Evolutionary conservation across 1,140 invertebrate species (phyloP).

Genomic region (Doryteuthis pealeii): DNA sequence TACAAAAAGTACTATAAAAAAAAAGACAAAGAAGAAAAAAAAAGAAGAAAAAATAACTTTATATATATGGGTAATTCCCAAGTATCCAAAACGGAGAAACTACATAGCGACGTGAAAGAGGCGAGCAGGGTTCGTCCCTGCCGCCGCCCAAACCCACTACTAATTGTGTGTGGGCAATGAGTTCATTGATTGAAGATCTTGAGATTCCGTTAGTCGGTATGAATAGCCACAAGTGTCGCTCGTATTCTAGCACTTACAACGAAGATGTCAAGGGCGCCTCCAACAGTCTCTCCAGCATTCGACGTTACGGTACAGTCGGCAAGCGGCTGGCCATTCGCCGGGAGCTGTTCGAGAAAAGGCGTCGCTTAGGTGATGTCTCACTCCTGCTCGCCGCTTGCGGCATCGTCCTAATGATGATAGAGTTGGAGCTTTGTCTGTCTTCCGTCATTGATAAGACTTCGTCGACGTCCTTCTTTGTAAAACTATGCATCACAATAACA

Average conservation of each 20-base stretch:
- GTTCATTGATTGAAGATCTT: constrained; percentile 43
- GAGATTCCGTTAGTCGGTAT: constrained; percentile 48
- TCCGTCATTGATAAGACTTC: constrained; percentile 27
- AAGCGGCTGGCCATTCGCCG: constrained; percentile 50
- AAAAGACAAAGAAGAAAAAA: no score
- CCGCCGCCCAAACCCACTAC: no score
- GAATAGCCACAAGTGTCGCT: constrained; percentile 36
- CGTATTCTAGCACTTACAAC: constrained; percentile 25
- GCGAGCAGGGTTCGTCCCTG: no score
- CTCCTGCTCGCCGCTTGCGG: constrained; percentile 45
- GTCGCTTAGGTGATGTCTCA: constrained; percentile 42
- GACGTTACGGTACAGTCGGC: constrained; percentile 46
- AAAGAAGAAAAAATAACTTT: no score
- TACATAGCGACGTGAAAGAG: no score
- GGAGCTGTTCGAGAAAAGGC: constrained; percentile 45
- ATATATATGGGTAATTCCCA: no score
- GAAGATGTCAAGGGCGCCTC: background rate
- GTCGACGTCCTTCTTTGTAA: constrained; percentile 42
- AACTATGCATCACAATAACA: constrained; percentile 45
- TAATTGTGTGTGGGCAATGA: constrained; percentile 28
- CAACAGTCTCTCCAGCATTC: constrained; percentile 22
- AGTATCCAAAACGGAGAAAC: no score
- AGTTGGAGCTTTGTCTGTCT: constrained; percentile 48
- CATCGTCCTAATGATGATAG: constrained; percentile 52
- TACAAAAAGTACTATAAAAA: no score